Evolutionary conservation across 2,113 vertebrate genomes (phyloP).

Genomic region (Hipposideros armiger): DNA sequence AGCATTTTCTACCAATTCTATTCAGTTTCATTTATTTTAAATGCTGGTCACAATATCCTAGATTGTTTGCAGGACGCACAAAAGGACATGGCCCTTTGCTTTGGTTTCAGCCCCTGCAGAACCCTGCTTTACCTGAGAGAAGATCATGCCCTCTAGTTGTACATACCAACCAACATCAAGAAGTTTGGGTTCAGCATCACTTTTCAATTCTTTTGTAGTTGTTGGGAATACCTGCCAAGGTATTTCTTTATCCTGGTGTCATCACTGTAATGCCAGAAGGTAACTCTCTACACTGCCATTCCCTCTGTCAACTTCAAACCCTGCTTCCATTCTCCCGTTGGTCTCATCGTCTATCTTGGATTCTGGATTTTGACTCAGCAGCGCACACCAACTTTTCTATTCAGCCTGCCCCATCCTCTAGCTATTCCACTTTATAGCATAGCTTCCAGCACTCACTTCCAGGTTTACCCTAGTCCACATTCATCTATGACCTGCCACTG

Average conservation of each 20-base stretch:
- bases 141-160: not conserved
- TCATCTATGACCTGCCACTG: not conserved
- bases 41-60: not conserved
- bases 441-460: not conserved
- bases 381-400: not conserved
- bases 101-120: not conserved
- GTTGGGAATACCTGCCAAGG: not conserved
- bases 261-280: not conserved
- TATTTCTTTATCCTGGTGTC: not conserved
- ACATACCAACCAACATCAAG: not conserved
- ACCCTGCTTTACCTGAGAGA: not conserved
- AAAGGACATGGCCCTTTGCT: not conserved
- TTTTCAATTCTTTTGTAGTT: not conserved
- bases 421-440: not conserved
- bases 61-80: not conserved
- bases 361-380: not conserved
- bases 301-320: not conserved
- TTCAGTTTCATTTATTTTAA: slow-evolving; percentile 12
- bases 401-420: not conserved
- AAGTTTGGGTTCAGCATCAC: not conserved
- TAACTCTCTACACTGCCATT: not conserved
- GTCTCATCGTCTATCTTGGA: not conserved
- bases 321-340: not conserved
- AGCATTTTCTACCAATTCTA: slow-evolving; percentile 3
- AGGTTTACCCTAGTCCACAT: not conserved